These are phyloP conservation scores for Eupithecia subfuscata DNA, from an alignment of 2,888 invertebrate species.

Conservation along the genomic window DNA sequence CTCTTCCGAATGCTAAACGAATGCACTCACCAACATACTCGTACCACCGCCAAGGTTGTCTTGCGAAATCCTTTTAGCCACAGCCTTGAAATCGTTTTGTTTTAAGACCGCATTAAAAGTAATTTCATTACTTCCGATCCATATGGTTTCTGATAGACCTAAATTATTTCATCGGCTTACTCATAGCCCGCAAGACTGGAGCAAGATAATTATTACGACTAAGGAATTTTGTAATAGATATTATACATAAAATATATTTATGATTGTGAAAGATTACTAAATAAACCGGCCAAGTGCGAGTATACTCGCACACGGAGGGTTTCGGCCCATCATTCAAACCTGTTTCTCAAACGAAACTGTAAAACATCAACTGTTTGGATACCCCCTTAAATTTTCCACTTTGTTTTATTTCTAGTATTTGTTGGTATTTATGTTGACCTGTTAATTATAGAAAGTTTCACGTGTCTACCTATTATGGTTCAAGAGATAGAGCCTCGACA, in stretches of 20 bases:
- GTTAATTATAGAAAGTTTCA: no score
- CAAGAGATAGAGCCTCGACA: no score
- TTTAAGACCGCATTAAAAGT: slow-evolving; percentile 62
- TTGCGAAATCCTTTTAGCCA: slow-evolving; percentile 54
- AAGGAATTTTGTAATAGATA: not conserved
- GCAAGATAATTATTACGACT: not conserved
- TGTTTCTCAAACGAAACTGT: no score
- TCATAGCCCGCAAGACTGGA: not conserved
- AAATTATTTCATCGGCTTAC: slow-evolving; percentile 2
- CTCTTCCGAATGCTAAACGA: slow-evolving; percentile 46
- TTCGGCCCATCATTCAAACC: no score
- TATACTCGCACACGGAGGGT: no score
- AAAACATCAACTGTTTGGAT: no score
- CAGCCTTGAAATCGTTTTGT: slow-evolving; percentile 70
- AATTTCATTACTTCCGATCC: slow-evolving; percentile 68
- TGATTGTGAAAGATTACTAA: not conserved
- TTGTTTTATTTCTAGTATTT: no score
- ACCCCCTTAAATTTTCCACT: no score
- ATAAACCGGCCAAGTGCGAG: not conserved
- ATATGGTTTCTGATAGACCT: slow-evolving; percentile 54
- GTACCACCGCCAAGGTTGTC: slow-evolving; percentile 54
- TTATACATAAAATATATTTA: not conserved
- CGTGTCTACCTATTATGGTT: no score
- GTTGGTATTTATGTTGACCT: no score
- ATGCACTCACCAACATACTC: slow-evolving; percentile 54